Conservation (phyloP, 2,797 vertebrate genomes). For the Pogonophryne albipinna region DNA sequence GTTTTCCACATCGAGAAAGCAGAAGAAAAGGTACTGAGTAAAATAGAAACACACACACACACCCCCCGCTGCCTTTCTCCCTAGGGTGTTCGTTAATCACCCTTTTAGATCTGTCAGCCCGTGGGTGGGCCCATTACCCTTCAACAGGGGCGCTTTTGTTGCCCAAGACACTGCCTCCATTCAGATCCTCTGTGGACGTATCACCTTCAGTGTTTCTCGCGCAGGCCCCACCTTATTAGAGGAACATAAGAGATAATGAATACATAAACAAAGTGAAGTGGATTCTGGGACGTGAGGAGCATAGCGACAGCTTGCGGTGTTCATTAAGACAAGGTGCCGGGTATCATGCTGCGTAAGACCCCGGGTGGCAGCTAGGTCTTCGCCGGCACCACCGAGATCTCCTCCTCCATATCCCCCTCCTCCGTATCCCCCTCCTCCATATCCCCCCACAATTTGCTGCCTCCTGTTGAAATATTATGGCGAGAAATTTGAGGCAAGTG, state of each 20-base stretch:
- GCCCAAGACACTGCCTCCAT: conserved; percentile 59
- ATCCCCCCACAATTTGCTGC: not conserved
- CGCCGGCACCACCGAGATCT: not conserved
- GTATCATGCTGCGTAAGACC: conserved; percentile 40
- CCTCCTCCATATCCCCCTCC: too few relatives aligned
- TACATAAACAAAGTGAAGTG: conserved; percentile 75
- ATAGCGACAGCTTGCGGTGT: conserved; percentile 49
- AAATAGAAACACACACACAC: conserved; percentile 17
- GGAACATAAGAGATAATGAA: conserved; percentile 69
- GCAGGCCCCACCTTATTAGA: conserved; percentile 63
- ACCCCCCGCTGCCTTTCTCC: conserved; percentile 55
- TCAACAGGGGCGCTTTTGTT: conserved; percentile 58
- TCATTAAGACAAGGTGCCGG: conserved; percentile 64
- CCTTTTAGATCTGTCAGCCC: conserved; percentile 75
- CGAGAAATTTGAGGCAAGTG: not conserved
- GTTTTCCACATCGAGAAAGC: not conserved
- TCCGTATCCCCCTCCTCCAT: not conserved
- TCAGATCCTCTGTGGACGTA: conserved; percentile 42
- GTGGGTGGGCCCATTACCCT: conserved; percentile 81
- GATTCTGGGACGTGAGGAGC: conserved; percentile 49
- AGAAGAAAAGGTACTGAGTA: not conserved
- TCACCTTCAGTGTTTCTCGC: conserved; percentile 25
- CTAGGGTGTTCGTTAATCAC: conserved; percentile 78
- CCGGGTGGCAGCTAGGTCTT: conserved; percentile 41
- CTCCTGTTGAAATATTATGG: conserved; percentile 27